Evolutionary conservation across 2,113 vertebrate species (phyloP).

Genomic region (Microcebus jonahi): DNA sequence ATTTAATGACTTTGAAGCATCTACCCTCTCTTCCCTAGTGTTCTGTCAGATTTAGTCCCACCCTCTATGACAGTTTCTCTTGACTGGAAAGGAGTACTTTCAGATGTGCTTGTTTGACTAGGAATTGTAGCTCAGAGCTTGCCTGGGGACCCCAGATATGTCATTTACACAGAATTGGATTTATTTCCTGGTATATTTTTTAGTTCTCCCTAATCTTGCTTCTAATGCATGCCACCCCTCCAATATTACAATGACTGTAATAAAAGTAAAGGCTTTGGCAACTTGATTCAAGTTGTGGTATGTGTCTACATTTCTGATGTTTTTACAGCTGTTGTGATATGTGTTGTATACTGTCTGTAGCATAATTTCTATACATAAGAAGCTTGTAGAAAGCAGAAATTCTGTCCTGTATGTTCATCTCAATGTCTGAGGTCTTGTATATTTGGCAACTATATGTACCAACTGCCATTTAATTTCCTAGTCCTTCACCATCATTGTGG

Average conservation of each 20-base stretch:
- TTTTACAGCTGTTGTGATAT: not conserved
- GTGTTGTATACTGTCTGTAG: not conserved
- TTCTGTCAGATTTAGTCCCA: conserved; percentile 37
- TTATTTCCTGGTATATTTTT: conserved; percentile 27
- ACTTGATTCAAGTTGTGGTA: not conserved
- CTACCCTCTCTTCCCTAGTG: not conserved
- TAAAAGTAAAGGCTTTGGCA: not conserved
- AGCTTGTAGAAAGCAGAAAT: not conserved
- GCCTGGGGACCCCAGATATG: not conserved
- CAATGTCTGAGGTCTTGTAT: not conserved
- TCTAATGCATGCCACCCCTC: not conserved
- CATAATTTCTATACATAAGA: not conserved
- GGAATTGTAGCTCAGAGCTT: not conserved
- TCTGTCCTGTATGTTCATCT: not conserved
- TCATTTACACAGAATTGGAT: not conserved
- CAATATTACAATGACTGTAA: not conserved
- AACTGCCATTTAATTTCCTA: not conserved
- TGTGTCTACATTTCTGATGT: not conserved
- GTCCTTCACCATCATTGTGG: not conserved
- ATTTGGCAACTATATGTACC: not conserved
- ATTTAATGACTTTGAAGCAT: conserved; percentile 27
- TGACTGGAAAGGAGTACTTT: not conserved
- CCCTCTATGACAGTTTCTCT: conserved; percentile 24
- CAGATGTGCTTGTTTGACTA: not conserved
- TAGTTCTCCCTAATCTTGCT: not conserved